Percentiles rank a stretch among this genome's conserved stretches.
These are phyloP conservation scores for Coilia nasus DNA, from an alignment of 2,797 vertebrate species.

Conservation along the genomic window DNA sequence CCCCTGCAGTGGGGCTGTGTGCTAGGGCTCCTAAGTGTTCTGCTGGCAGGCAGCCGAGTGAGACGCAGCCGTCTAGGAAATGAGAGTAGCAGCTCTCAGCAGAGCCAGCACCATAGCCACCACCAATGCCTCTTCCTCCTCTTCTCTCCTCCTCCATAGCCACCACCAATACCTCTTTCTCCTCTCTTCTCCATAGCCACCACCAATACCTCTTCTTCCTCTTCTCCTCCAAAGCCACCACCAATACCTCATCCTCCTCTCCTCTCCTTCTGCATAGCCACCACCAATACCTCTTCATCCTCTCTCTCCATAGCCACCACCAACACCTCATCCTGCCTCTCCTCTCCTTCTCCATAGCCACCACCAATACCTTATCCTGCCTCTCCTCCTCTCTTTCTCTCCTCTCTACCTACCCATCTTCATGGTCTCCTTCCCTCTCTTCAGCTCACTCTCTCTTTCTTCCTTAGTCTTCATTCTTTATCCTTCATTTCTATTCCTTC, in stretches of 20 bases:
- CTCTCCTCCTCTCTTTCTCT: conserved; percentile 13
- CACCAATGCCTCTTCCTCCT: conserved; percentile 30
- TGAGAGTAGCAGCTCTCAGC: conserved; percentile 43
- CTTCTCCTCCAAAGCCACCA: background rate
- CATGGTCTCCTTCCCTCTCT: no score
- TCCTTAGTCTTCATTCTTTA: no score
- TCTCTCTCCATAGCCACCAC: no score
- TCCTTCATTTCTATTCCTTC: background rate
- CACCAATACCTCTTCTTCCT: no score
- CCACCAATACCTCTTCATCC: background rate
- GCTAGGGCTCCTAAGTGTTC: conserved; percentile 70
- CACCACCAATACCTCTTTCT: background rate
- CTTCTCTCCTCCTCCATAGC: conserved; percentile 18
- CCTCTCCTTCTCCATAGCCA: conserved; percentile 40
- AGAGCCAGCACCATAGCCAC: conserved; percentile 40
- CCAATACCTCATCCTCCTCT: conserved; percentile 37
- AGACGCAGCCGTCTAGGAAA: conserved; percentile 26
- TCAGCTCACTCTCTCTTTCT: no score
- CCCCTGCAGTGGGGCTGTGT: background rate
- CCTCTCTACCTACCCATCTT: background rate
- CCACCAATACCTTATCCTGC: conserved; percentile 36
- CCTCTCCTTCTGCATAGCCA: background rate
- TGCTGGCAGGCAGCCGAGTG: conserved; percentile 66
- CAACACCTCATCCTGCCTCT: conserved; percentile 52
- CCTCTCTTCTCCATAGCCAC: background rate